Percentiles rank a stretch among this genome's conserved stretches.
Evolutionary conservation across 2,113 vertebrate species (phyloP).

Genomic region (Odobenus rosmarus): DNA sequence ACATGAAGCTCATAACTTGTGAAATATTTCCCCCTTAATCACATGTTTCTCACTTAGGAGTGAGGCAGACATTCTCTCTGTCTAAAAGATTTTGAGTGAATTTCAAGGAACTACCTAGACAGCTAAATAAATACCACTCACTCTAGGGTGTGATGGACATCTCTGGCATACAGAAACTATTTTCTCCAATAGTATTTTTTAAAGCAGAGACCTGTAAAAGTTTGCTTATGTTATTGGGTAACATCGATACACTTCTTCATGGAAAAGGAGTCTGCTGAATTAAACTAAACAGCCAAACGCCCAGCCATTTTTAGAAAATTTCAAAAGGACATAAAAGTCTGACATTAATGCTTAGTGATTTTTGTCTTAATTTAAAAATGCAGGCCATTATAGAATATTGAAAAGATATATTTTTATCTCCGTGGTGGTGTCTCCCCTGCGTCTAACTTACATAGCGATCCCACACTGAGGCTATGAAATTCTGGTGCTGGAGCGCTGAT

Average conservation of each 20-base stretch:
- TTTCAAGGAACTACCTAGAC: neutral
- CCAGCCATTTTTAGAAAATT: constrained; percentile 45
- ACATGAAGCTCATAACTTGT: neutral
- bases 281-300: neutral
- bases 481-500: rapidly evolving
- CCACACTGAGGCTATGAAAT: neutral
- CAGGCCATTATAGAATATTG: constrained; percentile 9
- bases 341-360: constrained; percentile 51
- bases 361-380: constrained; percentile 64
- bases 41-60: neutral
- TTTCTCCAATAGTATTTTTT: neutral
- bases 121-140: neutral
- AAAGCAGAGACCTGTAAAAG: neutral
- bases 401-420: constrained; percentile 42
- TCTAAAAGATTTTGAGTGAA: constrained; percentile 8
- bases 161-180: neutral
- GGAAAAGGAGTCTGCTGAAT: constrained; percentile 55
- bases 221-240: neutral
- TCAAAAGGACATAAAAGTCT: neutral
- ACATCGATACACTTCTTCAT: neutral
- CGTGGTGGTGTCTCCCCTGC: neutral
- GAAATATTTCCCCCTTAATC: neutral
- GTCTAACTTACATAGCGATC: neutral
- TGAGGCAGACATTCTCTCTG: neutral
- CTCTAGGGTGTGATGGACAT: neutral